These are phyloP conservation scores for Hirundo rustica DNA, from an alignment of 2,797 vertebrate genomes.

Conservation along the genomic window DNA sequence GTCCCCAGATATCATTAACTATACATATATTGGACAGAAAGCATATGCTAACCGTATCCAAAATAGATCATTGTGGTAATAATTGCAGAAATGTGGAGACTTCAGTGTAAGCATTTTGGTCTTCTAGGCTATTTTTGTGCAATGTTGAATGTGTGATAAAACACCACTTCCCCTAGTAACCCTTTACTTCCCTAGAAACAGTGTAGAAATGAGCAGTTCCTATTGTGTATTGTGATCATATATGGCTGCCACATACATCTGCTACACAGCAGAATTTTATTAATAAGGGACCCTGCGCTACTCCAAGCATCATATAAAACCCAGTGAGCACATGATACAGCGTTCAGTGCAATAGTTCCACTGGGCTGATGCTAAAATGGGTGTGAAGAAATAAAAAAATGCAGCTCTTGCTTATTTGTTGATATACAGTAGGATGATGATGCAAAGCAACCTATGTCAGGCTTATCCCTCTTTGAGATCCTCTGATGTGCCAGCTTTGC, in stretches of 20 bases:
- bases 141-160: conserved; percentile 48
- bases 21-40: not conserved
- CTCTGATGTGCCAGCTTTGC: not conserved
- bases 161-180: conserved; percentile 64
- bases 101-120: conserved; percentile 25
- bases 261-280: conserved; percentile 22
- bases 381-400: not conserved
- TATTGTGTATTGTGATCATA: conserved; percentile 32
- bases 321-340: not conserved
- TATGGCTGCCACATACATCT: conserved; percentile 13
- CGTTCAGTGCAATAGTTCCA: not conserved
- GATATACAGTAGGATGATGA: not conserved
- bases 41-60: not conserved
- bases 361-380: not conserved
- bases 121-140: conserved; percentile 53
- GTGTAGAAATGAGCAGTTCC: conserved; percentile 49
- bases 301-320: not conserved
- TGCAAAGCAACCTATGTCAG: conserved; percentile 4
- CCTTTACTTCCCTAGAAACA: conserved; percentile 67
- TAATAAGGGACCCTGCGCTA: accelerated
- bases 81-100: not conserved
- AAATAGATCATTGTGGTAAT: conserved; percentile 36
- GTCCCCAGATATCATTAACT: not conserved
- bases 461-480: not conserved
- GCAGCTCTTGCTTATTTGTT: not conserved